Conservation (phyloP, 2,113 vertebrate species). For the Siphamia tubifer region DNA sequence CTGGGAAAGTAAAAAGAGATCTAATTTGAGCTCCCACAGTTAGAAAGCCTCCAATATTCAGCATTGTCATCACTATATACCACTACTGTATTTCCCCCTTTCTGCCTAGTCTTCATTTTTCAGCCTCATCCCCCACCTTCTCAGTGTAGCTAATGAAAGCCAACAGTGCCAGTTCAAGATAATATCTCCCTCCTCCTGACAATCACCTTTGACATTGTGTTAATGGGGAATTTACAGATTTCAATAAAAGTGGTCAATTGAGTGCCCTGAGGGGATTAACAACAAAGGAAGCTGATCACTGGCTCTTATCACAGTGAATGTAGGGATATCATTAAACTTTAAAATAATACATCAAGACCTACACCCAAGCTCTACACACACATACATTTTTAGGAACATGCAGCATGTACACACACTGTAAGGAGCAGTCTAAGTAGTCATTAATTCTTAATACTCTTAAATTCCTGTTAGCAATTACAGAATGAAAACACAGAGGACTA, state of each 20-base stretch:
- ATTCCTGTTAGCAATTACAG: slow-evolving; percentile 66
- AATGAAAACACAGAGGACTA: slow-evolving; percentile 57
- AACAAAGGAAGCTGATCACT: slow-evolving; percentile 58
- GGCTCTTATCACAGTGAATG: slow-evolving; percentile 24
- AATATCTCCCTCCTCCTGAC: slow-evolving; percentile 59
- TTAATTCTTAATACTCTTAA: slow-evolving; percentile 65
- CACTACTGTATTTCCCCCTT: background rate
- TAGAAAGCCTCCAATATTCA: slow-evolving; percentile 1
- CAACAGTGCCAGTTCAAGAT: slow-evolving; percentile 30
- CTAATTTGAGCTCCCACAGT: slow-evolving; percentile 42
- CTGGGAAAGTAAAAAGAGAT: slow-evolving; percentile 35
- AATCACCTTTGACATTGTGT: slow-evolving; percentile 70
- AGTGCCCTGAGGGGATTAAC: slow-evolving; percentile 56
- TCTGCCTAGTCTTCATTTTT: background rate
- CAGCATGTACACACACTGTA: background rate
- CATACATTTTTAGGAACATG: too few species aligned
- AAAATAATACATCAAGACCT: slow-evolving; percentile 2
- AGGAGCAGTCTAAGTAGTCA: slow-evolving; percentile 23
- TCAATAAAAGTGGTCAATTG: slow-evolving; percentile 74
- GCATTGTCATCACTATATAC: background rate
- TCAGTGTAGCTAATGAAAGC: slow-evolving; percentile 48
- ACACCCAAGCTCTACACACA: background rate
- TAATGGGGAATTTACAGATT: slow-evolving; percentile 73
- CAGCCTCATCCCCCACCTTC: background rate
- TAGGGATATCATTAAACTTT: slow-evolving; percentile 43